These are phyloP conservation scores for Drosophila paucipuncta DNA, from an alignment of 2,888 invertebrate genomes.

Conservation along the genomic window DNA sequence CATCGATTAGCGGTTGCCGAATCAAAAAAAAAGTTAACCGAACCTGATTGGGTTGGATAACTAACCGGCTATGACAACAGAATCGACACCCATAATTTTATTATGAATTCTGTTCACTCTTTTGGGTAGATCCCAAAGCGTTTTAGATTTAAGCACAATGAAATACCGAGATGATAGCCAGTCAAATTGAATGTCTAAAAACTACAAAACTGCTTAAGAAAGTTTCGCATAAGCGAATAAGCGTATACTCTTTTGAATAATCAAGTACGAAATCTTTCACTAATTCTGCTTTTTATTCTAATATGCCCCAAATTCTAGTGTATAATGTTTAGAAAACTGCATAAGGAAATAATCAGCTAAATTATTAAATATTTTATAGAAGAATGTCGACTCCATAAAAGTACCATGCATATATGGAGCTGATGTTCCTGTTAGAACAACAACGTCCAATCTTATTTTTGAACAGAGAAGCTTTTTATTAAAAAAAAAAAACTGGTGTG, in stretches of 20 bases:
- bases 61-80: conserved; percentile 81
- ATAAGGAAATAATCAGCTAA: conserved; percentile 25
- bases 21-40: conserved; percentile 53
- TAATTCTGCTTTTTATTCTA: not conserved
- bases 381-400: conserved; percentile 19
- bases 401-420: conserved; percentile 34
- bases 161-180: conserved; percentile 37
- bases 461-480: conserved; percentile 67
- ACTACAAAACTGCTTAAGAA: conserved; percentile 9
- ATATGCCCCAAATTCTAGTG: conserved; percentile 5
- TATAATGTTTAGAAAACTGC: conserved; percentile 4
- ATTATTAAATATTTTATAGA: conserved; percentile 1
- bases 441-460: conserved; percentile 28
- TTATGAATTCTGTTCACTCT: conserved; percentile 44
- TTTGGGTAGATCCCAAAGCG: conserved; percentile 47
- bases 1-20: conserved; percentile 43
- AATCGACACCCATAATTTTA: conserved; percentile 77
- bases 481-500: not conserved
- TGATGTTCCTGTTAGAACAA: conserved; percentile 30
- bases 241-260: conserved; percentile 23
- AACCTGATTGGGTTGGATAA: conserved; percentile 79
- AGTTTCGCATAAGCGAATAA: conserved; percentile 5
- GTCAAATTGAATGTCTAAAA: conserved; percentile 48
- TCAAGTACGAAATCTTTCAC: not conserved
- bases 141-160: conserved; percentile 71